phyloP scores from a whole-genome alignment of 92 coral and sea anemone genomes.

The Zoanthus solanderi region DNA sequence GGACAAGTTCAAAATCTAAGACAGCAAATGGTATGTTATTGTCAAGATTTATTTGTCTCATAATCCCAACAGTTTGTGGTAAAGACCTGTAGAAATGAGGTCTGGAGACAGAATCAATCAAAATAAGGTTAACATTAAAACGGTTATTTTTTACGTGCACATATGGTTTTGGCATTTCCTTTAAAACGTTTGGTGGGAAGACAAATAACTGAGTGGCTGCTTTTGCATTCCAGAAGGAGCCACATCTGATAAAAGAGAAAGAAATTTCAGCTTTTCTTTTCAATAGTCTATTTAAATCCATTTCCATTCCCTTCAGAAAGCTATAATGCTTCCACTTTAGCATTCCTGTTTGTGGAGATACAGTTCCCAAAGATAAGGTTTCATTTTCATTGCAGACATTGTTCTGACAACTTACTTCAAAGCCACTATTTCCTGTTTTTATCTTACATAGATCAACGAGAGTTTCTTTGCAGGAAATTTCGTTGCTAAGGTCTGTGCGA shows the following conservation, averaged over 20 bases:
- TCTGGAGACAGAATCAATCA: constrained; percentile 83
- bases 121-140: constrained; percentile 81
- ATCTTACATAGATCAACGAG: constrained; percentile 48
- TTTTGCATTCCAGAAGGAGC: background rate
- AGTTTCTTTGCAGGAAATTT: constrained; percentile 25
- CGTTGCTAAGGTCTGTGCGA: constrained; percentile 11
- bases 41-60: constrained; percentile 55
- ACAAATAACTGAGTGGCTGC: constrained; percentile 52
- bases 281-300: too few relatives aligned
- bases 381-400: constrained; percentile 53
- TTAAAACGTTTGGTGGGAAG: constrained; percentile 45
- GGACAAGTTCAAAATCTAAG: too few relatives aligned
- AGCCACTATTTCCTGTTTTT: constrained; percentile 7
- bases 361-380: constrained; percentile 52
- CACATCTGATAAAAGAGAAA: too few relatives aligned
- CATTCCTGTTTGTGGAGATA: constrained; percentile 52
- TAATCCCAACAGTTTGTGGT: constrained; percentile 74
- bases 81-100: constrained; percentile 90
- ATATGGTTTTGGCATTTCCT: background rate
- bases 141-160: constrained; percentile 14
- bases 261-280: too few relatives aligned
- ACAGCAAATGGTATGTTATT: too few relatives aligned
- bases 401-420: constrained; percentile 52
- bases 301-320: too few relatives aligned
- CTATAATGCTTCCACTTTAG: constrained; percentile 39